phyloP scores from a whole-genome alignment of 2,113 vertebrate species.

The Larimichthys crocea region DNA sequence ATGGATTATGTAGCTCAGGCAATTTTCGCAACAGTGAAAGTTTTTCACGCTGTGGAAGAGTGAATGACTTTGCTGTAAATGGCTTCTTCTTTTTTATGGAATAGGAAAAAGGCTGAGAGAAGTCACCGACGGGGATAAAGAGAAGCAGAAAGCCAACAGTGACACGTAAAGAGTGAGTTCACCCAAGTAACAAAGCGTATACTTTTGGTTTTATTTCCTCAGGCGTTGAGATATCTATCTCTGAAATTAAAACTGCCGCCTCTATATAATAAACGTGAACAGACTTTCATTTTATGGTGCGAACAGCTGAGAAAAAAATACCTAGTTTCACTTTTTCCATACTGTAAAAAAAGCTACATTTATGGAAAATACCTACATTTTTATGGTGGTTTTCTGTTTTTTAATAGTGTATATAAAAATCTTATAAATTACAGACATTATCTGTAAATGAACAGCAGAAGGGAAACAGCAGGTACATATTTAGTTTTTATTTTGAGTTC shows the following conservation, averaged over 20 bases:
- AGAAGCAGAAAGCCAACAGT: not conserved
- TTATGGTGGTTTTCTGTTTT: too few species aligned
- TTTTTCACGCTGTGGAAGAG: conserved; percentile 19
- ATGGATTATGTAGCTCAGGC: conserved; percentile 16
- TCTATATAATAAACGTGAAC: not conserved
- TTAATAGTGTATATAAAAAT: too few species aligned
- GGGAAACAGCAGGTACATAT: too few species aligned
- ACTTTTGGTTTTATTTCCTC: not conserved
- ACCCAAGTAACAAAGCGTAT: not conserved
- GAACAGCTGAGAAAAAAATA: not conserved
- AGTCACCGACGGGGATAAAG: not conserved
- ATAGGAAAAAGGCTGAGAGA: not conserved
- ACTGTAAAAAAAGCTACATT: too few species aligned
- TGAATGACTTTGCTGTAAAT: not conserved
- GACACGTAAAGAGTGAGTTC: not conserved
- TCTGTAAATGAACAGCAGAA: too few species aligned
- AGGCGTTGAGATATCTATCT: not conserved
- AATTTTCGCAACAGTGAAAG: conserved; percentile 26
- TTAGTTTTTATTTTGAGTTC: not conserved
- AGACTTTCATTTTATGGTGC: not conserved
- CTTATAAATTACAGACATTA: too few species aligned
- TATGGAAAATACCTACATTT: too few species aligned
- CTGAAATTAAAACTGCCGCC: not conserved
- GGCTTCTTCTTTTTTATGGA: not conserved
- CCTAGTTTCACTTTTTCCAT: too few species aligned